Evolutionary conservation across 2,113 vertebrate genomes (phyloP).

Genomic region (Heliornis fulica): DNA sequence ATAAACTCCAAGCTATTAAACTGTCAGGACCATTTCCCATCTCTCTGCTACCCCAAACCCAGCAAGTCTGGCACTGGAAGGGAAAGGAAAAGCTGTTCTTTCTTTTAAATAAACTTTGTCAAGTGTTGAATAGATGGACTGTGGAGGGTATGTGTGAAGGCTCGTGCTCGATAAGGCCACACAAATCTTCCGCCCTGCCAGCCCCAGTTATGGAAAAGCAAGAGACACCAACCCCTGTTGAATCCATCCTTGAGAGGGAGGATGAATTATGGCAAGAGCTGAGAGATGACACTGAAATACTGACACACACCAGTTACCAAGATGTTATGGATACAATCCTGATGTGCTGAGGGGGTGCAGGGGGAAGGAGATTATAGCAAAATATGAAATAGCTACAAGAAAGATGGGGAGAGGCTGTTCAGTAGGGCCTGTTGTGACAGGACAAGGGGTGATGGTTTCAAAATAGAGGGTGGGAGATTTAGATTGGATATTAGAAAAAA

Average conservation of each 20-base stretch:
- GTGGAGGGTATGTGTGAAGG: not conserved
- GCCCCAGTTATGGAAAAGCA: not conserved
- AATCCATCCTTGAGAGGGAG: not conserved
- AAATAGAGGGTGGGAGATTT: too few species aligned
- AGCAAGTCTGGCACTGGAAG: not conserved
- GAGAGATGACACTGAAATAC: not conserved
- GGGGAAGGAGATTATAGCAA: not conserved
- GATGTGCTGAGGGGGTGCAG: accelerated
- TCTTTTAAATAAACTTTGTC: conserved; percentile 26
- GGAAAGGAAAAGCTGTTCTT: not conserved
- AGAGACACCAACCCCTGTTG: not conserved
- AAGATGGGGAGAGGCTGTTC: too few species aligned
- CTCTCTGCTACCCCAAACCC: not conserved
- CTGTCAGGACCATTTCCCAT: not conserved
- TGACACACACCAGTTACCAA: not conserved
- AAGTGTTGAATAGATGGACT: not conserved
- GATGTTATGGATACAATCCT: not conserved
- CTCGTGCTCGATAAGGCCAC: not conserved
- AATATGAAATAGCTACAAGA: not conserved
- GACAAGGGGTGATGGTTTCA: too few species aligned
- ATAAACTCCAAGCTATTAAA: conserved; percentile 41
- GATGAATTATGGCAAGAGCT: not conserved
- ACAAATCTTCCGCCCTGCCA: not conserved
- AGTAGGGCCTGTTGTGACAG: too few species aligned
- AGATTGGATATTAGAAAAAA: too few species aligned